Evolutionary conservation across 2,888 invertebrate species (phyloP).

Genomic region (Parnassius mnemosyne): DNA sequence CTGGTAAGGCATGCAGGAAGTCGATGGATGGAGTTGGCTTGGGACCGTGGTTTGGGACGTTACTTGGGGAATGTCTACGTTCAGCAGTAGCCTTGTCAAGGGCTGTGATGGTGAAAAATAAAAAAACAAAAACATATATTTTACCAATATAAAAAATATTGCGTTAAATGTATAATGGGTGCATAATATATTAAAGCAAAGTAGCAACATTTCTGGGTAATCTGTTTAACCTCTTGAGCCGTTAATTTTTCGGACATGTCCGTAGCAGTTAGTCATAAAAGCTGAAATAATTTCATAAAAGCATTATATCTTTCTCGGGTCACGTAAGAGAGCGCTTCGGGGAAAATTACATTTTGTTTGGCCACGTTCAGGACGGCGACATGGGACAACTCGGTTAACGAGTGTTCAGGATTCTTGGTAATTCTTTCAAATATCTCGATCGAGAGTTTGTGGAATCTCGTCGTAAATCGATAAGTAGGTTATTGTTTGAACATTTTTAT

Average conservation of each 20-base stretch:
- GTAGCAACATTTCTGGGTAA: constrained; percentile 39
- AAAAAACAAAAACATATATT: neutral
- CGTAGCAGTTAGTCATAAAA: constrained; percentile 66
- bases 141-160: neutral
- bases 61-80: no score
- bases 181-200: constrained; percentile 9
- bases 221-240: constrained; percentile 56
- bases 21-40: no score
- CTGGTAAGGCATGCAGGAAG: no score
- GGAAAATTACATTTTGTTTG: constrained; percentile 79
- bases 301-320: constrained; percentile 76
- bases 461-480: constrained; percentile 35
- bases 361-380: constrained; percentile 67
- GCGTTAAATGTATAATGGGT: neutral
- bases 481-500: constrained; percentile 34
- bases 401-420: constrained; percentile 70
- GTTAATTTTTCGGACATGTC: constrained; percentile 61
- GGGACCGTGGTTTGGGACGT: no score
- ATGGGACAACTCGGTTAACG: constrained; percentile 76
- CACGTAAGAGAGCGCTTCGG: constrained; percentile 76
- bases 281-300: constrained; percentile 77
- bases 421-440: constrained; percentile 68
- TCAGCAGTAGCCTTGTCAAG: no score
- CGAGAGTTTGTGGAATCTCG: constrained; percentile 39
- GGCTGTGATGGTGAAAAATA: no score